phyloP scores from a whole-genome alignment of 1,140 invertebrate species.

The Spodoptera litura region DNA sequence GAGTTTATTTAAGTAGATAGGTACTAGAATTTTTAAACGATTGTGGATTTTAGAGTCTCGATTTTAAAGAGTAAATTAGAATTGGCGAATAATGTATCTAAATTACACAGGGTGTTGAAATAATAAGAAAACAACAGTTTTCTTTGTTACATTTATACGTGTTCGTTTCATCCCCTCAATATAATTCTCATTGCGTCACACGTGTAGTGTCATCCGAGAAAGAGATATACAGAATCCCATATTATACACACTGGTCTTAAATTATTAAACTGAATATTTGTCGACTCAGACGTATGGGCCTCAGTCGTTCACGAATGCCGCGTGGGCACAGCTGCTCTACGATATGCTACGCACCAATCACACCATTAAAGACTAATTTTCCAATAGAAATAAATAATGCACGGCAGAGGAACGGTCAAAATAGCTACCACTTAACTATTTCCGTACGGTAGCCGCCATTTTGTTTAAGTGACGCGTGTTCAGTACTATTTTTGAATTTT shows the following conservation, averaged over 20 bases:
- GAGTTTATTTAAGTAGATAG: too few species aligned
- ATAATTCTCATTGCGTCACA: constrained; percentile 61
- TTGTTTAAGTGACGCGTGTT: constrained; percentile 57
- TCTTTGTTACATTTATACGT: not conserved
- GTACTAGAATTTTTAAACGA: too few species aligned
- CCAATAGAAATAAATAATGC: constrained; percentile 82
- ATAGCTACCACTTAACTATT: constrained; percentile 64
- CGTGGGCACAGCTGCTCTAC: constrained; percentile 73
- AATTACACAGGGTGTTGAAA: too few species aligned
- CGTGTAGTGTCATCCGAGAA: constrained; percentile 68
- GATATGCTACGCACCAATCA: constrained; percentile 68
- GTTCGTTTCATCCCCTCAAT: constrained; percentile 58
- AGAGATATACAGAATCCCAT: constrained; percentile 62
- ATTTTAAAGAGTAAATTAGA: too few species aligned
- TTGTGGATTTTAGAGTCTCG: too few species aligned
- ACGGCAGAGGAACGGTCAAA: constrained; percentile 68
- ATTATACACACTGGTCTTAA: constrained; percentile 76
- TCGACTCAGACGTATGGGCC: constrained; percentile 60
- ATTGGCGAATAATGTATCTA: too few species aligned
- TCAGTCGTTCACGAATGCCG: constrained; percentile 75
- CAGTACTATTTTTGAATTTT: constrained; percentile 72
- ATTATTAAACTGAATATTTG: constrained; percentile 84
- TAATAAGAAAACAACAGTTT: too few species aligned
- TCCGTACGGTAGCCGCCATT: constrained; percentile 64
- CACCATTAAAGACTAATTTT: constrained; percentile 79